Evolutionary conservation across 2,888 invertebrate genomes (phyloP).

Genomic region (Cantharis lateralis): DNA sequence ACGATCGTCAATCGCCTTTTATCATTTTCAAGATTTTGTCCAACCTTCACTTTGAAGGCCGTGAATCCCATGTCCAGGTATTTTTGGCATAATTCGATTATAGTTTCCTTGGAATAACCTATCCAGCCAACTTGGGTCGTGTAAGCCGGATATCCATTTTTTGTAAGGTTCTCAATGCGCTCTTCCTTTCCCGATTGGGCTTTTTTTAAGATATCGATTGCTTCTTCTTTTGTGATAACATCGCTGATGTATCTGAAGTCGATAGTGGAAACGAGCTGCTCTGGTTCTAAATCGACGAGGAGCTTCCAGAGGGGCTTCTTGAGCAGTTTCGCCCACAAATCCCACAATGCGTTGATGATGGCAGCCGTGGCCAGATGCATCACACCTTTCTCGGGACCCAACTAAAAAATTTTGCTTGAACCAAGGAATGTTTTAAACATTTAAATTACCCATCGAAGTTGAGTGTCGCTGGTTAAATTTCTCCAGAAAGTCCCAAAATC

Average conservation of each 20-base stretch:
- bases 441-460: conserved; percentile 84
- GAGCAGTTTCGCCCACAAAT: conserved; percentile 85
- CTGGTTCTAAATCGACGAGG: conserved; percentile 80
- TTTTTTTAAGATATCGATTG: conserved; percentile 68
- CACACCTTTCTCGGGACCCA: conserved; percentile 91
- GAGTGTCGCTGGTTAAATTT: conserved; percentile 81
- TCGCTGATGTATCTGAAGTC: conserved; percentile 87
- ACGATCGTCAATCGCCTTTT: conserved; percentile 72
- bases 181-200: conserved; percentile 63
- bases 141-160: conserved; percentile 82
- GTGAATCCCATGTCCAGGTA: conserved; percentile 77
- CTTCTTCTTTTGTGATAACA: conserved; percentile 81
- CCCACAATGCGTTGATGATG: conserved; percentile 90
- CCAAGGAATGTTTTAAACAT: not conserved
- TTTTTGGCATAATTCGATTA: conserved; percentile 70
- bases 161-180: conserved; percentile 65
- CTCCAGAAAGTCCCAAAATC: conserved; percentile 84
- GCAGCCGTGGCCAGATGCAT: conserved; percentile 87
- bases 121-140: conserved; percentile 91
- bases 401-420: conserved; percentile 56
- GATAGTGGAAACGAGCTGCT: conserved; percentile 81
- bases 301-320: conserved; percentile 88
- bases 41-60: conserved; percentile 91
- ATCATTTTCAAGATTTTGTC: conserved; percentile 77
- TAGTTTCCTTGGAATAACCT: conserved; percentile 80